A percentile compares a stretch with the other conserved stretches of the same genome.
Conservation (phyloP, 2,888 invertebrate species). For the Agrilus biguttatus region DNA sequence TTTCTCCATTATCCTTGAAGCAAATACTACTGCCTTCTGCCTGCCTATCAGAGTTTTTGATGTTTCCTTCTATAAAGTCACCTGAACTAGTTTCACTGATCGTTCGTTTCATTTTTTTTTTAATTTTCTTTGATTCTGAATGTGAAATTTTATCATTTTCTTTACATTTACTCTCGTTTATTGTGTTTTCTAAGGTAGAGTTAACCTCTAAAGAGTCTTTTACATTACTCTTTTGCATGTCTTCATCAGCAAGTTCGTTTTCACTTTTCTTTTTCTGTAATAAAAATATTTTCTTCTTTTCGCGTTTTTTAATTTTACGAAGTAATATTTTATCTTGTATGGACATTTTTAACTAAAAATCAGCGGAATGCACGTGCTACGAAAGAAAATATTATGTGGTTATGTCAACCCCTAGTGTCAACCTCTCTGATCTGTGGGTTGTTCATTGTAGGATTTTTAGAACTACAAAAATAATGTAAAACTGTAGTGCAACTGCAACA, state of each 20-base stretch:
- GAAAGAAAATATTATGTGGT: no score
- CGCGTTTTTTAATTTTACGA: constrained; percentile 65
- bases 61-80: not conserved
- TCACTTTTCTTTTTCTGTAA: constrained; percentile 36
- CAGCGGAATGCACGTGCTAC: not conserved
- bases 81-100: not conserved
- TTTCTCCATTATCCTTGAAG: constrained; percentile 9
- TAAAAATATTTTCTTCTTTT: constrained; percentile 49
- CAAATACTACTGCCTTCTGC: not conserved
- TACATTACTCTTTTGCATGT: not conserved
- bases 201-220: not conserved
- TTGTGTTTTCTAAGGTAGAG: no score
- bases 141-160: not conserved
- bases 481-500: no score
- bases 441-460: no score
- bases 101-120: not conserved
- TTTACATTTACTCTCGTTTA: not conserved
- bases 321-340: constrained; percentile 56
- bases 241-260: constrained; percentile 14
- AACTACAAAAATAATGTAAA: no score
- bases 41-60: not conserved
- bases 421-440: no score
- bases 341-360: constrained; percentile 33
- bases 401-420: no score
- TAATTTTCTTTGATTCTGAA: not conserved